Evolutionary conservation across 1,140 invertebrate genomes (phyloP).

Genomic region (Papilio machaon): DNA sequence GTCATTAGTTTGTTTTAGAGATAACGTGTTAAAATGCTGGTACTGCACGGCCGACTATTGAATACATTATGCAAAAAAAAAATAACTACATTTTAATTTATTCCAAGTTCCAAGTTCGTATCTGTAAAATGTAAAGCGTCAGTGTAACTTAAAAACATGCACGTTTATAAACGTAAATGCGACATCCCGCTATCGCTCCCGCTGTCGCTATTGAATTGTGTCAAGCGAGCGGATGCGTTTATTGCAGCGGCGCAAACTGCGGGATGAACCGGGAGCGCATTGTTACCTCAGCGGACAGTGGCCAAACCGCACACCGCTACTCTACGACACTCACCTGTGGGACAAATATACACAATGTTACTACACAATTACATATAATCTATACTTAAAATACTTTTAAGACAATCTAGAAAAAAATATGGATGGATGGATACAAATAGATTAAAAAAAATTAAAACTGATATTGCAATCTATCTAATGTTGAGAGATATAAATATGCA

Average conservation of each 20-base stretch:
- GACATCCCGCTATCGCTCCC: no score
- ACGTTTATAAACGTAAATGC: no score
- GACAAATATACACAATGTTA: slow-evolving; percentile 39
- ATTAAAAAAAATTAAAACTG: neutral
- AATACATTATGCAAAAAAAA: no score
- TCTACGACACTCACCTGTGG: slow-evolving; percentile 47
- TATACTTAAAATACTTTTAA: neutral
- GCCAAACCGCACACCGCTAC: slow-evolving; percentile 23
- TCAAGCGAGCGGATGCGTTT: slow-evolving; percentile 38
- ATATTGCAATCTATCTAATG: neutral
- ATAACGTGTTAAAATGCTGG: no score
- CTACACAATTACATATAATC: neutral
- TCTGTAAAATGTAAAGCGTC: neutral
- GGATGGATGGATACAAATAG: no score
- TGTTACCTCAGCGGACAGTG: slow-evolving; percentile 26
- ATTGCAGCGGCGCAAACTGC: slow-evolving; percentile 37
- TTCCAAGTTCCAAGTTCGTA: no score
- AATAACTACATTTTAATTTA: no score
- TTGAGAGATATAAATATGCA: neutral
- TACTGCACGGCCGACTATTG: no score
- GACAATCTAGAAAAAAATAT: neutral
- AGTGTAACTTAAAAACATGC: no score
- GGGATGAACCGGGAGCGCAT: slow-evolving; percentile 31
- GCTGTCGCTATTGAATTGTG: no score
- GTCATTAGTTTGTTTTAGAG: no score